Evolutionary conservation across 2,113 vertebrate species (phyloP).

Genomic region (Chauna torquata): DNA sequence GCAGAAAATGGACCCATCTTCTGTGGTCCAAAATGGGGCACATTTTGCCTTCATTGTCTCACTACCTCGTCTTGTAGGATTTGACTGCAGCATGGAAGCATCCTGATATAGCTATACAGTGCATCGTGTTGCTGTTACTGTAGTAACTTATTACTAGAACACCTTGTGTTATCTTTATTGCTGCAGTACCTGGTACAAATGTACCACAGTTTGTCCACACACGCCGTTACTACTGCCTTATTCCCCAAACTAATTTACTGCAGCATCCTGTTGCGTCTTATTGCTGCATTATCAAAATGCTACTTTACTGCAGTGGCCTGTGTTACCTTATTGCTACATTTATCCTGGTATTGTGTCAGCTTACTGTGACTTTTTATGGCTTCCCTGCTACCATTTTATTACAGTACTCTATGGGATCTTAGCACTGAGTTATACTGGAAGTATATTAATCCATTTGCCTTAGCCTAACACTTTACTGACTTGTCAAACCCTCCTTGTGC

Average conservation of each 20-base stretch:
- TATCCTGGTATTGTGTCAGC: constrained; percentile 63
- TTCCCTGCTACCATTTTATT: constrained; percentile 61
- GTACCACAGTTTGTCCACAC: not conserved
- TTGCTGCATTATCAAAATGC: constrained; percentile 60
- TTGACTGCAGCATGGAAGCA: constrained; percentile 50
- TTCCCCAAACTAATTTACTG: constrained; percentile 45
- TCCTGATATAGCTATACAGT: constrained; percentile 39
- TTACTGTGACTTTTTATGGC: constrained; percentile 61
- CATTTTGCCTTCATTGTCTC: not conserved
- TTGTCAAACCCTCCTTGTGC: not conserved
- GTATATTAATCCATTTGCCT: constrained; percentile 45
- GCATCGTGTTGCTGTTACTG: constrained; percentile 18
- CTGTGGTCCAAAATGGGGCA: not conserved
- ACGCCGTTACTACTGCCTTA: not conserved
- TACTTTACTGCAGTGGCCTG: constrained; percentile 58
- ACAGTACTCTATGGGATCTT: constrained; percentile 44
- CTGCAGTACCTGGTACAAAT: constrained; percentile 70
- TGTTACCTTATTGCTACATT: constrained; percentile 71
- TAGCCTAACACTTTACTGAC: not conserved
- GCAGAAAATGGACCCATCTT: not conserved
- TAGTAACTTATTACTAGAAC: constrained; percentile 46
- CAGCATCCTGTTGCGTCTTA: constrained; percentile 53
- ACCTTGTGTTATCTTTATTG: constrained; percentile 67
- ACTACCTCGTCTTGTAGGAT: not conserved
- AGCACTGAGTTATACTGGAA: constrained; percentile 31